These are phyloP conservation scores for Hipposideros armiger DNA, from an alignment of 2,113 vertebrate species.

Conservation along the genomic window DNA sequence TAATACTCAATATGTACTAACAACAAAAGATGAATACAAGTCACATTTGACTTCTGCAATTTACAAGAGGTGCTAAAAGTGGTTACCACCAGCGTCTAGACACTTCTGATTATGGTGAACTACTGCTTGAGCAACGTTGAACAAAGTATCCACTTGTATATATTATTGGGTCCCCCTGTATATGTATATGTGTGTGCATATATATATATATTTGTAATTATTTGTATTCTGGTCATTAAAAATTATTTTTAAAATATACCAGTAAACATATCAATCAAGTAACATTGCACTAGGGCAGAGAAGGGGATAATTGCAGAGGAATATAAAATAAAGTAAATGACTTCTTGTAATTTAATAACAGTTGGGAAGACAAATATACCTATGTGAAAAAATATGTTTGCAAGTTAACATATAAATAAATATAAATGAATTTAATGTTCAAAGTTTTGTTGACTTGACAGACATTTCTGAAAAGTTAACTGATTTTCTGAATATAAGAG, in stretches of 20 bases:
- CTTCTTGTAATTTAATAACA: background rate
- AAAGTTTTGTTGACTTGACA: background rate
- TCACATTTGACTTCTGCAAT: too few species aligned
- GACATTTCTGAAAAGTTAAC: conserved; percentile 5
- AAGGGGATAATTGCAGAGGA: background rate
- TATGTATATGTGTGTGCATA: background rate
- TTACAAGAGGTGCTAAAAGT: too few species aligned
- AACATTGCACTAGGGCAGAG: background rate
- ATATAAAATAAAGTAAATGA: background rate
- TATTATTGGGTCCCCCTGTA: too few species aligned
- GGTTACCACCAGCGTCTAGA: too few species aligned
- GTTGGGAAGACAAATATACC: background rate
- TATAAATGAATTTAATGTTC: background rate
- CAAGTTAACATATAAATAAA: background rate
- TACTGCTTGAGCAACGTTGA: too few species aligned
- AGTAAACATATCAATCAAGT: background rate
- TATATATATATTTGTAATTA: background rate
- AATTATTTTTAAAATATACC: background rate
- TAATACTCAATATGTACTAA: too few species aligned
- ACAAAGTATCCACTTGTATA: too few species aligned
- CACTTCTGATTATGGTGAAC: too few species aligned
- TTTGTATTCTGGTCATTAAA: background rate
- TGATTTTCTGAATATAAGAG: background rate
- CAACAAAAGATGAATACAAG: too few species aligned
- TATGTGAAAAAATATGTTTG: background rate